Evolutionary conservation across 1,140 invertebrate species (phyloP), one percentile per base, ranked within the genome.

Genomic region (Venturia canescens): DNA sequence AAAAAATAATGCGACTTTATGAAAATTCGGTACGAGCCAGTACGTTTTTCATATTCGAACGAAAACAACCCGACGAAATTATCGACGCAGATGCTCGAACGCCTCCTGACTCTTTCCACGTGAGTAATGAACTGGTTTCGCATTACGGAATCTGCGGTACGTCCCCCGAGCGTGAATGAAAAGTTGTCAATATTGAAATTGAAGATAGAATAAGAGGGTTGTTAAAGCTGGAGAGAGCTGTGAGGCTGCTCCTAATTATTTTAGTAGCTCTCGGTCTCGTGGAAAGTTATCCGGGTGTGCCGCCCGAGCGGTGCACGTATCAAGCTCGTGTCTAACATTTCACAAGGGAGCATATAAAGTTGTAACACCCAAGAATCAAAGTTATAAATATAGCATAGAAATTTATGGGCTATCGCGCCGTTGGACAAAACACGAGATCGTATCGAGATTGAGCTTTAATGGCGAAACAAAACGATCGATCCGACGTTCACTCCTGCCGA

Each of bases 391-490:
- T 57, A 57, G 21, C 15, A 57, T 16, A 3, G 53, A 18, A n/a
- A 23, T n/a, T 57, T 57, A 18, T 57, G 21, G 53, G 4, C 21
- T 5, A n/a, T 57, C 21, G 21, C 21, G 21, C 53, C 1, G 53
- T n/a, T 23, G 21, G 53, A 57, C 53, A 57, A 23, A 57, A 57
- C 53, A 57, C n/a, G 53, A 57, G 53, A 57, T 57, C 16, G n/a
- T 16, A 57, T 57, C 53, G 53, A 57, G 53, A 57, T 57, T 57
- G 18, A 57, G 21, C 53, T 57, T 57, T 57, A 18, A 57, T 57
- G 21, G n/a, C 53, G 16, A 57, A 57, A 57, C 53, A 23, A 57
- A 57, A 57, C 53, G 53, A 57, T 57, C 53, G 53, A n/a, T 57
- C 53, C 21, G 18, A 23, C 53, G 53, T 57, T 57, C 53, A 23